These are phyloP conservation scores for Lonchura striata DNA, from an alignment of 2,113 vertebrate species.

Conservation along the genomic window DNA sequence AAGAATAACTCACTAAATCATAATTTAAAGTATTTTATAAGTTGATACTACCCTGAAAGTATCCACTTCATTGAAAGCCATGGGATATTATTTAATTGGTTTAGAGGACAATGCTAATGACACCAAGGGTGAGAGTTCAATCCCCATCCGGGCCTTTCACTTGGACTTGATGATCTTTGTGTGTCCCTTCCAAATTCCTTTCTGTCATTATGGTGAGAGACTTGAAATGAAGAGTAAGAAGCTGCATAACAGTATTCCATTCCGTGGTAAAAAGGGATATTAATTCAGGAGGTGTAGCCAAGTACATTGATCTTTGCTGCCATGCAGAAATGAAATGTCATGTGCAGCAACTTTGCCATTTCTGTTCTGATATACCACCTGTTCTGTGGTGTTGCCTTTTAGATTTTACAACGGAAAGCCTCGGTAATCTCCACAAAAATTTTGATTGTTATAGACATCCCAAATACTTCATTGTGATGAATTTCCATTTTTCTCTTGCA, in stretches of 20 bases:
- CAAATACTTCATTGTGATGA: not conserved
- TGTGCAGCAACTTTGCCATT: constrained; percentile 35
- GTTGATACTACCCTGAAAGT: not conserved
- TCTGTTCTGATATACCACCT: constrained; percentile 1
- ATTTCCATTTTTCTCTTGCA: not conserved
- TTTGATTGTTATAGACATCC: not conserved
- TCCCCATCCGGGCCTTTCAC: not conserved
- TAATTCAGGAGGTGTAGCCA: constrained; percentile 58
- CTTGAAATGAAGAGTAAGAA: constrained; percentile 3
- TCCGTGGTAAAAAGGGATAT: constrained; percentile 30
- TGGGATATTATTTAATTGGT: not conserved
- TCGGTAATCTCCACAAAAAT: not conserved
- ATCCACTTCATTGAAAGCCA: not conserved
- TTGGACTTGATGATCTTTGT: not conserved
- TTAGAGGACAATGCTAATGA: not conserved
- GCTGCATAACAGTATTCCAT: not conserved
- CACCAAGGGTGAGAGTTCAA: fast-evolving
- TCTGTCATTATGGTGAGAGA: not conserved
- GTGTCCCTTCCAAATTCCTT: not conserved
- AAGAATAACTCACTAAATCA: not conserved
- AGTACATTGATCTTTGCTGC: constrained; percentile 67
- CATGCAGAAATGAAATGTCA: constrained; percentile 64
- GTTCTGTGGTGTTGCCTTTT: not conserved
- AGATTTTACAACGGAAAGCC: constrained; percentile 33
- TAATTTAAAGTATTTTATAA: constrained; percentile 25